Evolutionary conservation across 1,140 invertebrate genomes (phyloP).

Genomic region (Bombus soroeensis): DNA sequence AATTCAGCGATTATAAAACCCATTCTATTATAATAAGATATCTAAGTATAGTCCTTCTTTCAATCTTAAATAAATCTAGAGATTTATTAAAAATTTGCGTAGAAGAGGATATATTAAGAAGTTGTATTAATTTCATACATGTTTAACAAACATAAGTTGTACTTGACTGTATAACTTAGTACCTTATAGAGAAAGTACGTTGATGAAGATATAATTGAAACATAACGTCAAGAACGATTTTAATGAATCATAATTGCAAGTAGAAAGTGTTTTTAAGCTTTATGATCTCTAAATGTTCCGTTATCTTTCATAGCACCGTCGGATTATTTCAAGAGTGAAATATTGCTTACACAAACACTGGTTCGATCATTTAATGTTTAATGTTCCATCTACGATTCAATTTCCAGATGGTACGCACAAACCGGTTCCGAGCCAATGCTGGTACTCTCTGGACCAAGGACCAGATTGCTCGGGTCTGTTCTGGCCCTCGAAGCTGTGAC

Average conservation of each 20-base stretch:
- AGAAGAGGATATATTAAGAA: neutral
- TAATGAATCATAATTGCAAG: neutral
- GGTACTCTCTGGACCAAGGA: slow-evolving; percentile 86
- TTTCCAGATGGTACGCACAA: slow-evolving; percentile 87
- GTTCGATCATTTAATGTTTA: neutral
- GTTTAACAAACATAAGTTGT: neutral
- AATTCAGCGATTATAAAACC: too few relatives aligned
- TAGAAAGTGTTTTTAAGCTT: neutral
- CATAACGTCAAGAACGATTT: neutral
- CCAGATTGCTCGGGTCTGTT: slow-evolving; percentile 87
- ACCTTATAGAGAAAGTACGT: neutral
- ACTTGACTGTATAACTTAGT: neutral
- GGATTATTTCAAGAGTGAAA: neutral
- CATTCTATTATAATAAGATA: neutral
- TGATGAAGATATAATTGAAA: neutral
- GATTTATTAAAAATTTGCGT: neutral
- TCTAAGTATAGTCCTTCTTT: neutral
- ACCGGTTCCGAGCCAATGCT: slow-evolving; percentile 86
- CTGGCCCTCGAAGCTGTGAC: slow-evolving; percentile 89
- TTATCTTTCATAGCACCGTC: neutral
- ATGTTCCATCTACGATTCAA: neutral
- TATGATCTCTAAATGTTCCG: neutral
- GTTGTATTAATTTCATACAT: neutral
- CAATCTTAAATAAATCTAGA: neutral
- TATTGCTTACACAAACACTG: neutral